A percentile compares a stretch with the other conserved stretches of the same genome.
These are phyloP conservation scores for Metalampra italica DNA, from an alignment of 2,888 invertebrate genomes.

Conservation along the genomic window DNA sequence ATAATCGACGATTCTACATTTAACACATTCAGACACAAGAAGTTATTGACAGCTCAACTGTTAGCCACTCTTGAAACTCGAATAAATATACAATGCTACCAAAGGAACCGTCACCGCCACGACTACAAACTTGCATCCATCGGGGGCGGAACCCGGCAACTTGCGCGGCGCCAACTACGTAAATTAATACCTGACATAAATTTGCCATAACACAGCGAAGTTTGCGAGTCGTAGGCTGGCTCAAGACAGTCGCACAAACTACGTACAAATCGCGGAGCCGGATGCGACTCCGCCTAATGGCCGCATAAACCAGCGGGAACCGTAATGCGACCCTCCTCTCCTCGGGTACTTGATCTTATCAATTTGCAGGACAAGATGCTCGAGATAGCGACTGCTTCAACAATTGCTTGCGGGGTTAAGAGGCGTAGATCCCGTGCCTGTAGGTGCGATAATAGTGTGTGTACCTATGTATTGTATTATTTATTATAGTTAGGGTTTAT, in stretches of 20 bases:
- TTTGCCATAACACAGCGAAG: constrained; percentile 72
- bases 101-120: constrained; percentile 54
- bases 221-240: constrained; percentile 51
- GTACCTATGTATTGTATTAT: too few species aligned
- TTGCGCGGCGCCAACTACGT: constrained; percentile 62
- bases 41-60: constrained; percentile 36
- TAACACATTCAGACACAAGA: constrained; percentile 13
- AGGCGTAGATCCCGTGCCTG: constrained; percentile 3
- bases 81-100: constrained; percentile 65
- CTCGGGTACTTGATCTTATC: constrained; percentile 37
- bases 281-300: constrained; percentile 57
- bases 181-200: constrained; percentile 78
- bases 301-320: constrained; percentile 59
- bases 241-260: constrained; percentile 43
- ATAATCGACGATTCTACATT: neutral
- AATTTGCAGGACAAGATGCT: constrained; percentile 41
- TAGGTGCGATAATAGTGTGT: neutral
- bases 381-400: constrained; percentile 32
- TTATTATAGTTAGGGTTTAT: too few species aligned
- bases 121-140: constrained; percentile 43
- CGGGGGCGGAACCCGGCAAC: constrained; percentile 40
- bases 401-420: constrained; percentile 23
- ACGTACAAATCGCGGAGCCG: constrained; percentile 61
- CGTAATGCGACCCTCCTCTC: constrained; percentile 38
- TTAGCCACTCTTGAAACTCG: constrained; percentile 40